Percentiles rank a stretch among this genome's conserved stretches.
phyloP scores from a whole-genome alignment of 2,113 vertebrate species.

The Nothocercus julius region DNA sequence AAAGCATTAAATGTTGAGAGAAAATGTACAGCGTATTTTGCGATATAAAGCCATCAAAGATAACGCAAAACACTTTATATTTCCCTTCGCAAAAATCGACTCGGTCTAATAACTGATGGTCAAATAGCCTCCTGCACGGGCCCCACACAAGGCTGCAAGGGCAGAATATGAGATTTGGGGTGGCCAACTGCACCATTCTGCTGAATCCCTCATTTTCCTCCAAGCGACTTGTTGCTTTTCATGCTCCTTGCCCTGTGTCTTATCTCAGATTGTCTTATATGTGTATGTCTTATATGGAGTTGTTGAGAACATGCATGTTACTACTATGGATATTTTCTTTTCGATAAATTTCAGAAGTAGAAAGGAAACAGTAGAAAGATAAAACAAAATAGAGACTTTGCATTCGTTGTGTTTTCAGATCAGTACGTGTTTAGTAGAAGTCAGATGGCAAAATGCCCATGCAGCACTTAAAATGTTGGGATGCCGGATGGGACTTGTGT shows the following conservation, averaged over 20 bases:
- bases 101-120: neutral
- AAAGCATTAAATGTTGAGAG: constrained; percentile 4
- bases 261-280: neutral
- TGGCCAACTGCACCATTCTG: neutral
- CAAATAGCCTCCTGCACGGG: neutral
- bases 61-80: neutral
- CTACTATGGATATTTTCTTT: neutral
- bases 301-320: neutral
- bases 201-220: neutral
- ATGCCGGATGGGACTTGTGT: constrained; percentile 2
- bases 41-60: neutral
- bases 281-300: neutral
- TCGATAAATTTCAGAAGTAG: neutral
- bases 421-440: neutral
- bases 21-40: neutral
- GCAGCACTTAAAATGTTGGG: neutral
- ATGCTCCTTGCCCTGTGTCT: neutral
- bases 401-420: neutral
- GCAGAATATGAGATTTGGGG: neutral
- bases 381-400: neutral
- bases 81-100: neutral
- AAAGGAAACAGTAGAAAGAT: neutral
- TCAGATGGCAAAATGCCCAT: neutral
- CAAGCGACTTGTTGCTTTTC: neutral
- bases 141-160: neutral